A percentile compares a stretch with the other conserved stretches of the same genome.
Evolutionary conservation across 2,888 invertebrate species (phyloP).

Genomic region (Ennomos quercinarius): DNA sequence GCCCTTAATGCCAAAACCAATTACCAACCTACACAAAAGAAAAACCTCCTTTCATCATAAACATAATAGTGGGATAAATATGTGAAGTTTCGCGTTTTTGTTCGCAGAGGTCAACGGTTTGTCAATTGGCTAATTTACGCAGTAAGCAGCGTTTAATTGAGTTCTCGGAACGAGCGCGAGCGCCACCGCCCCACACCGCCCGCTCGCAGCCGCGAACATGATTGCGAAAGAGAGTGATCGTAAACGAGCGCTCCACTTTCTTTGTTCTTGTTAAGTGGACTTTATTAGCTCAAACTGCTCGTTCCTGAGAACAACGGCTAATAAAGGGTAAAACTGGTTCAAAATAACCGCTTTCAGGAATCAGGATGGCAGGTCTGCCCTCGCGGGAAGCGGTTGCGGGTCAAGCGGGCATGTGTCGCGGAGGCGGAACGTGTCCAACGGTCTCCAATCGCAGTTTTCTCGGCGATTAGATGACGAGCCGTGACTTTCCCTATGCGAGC

Average conservation of each 20-base stretch:
- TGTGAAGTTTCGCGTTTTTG: slow-evolving; percentile 6
- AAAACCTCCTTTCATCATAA: not conserved
- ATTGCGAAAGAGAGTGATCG: slow-evolving; percentile 17
- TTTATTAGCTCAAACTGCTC: slow-evolving; percentile 27
- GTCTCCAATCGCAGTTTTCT: slow-evolving; percentile 8
- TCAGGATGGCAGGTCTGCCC: slow-evolving; percentile 2
- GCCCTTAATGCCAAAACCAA: slow-evolving; percentile 4
- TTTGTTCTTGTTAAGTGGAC: slow-evolving; percentile 31
- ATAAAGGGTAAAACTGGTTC: slow-evolving; percentile 2
- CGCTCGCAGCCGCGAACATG: slow-evolving; percentile 5
- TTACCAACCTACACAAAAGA: not conserved
- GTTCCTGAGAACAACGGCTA: slow-evolving; percentile 10
- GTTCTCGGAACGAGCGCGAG: slow-evolving; percentile 28
- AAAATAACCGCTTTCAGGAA: slow-evolving; percentile 11
- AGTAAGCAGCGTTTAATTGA: slow-evolving; percentile 24
- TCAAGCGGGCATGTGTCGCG: not conserved
- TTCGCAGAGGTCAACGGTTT: slow-evolving; percentile 18
- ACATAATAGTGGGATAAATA: not conserved
- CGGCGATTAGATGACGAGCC: slow-evolving; percentile 12
- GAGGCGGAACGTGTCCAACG: slow-evolving; percentile 2
- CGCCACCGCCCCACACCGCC: no score
- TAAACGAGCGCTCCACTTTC: slow-evolving; percentile 29
- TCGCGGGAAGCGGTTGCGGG: not conserved
- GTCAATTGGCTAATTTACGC: slow-evolving; percentile 23
- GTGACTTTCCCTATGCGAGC: slow-evolving; percentile 25